phyloP scores from a whole-genome alignment of 2,113 vertebrate species.

The Serinus canaria region DNA sequence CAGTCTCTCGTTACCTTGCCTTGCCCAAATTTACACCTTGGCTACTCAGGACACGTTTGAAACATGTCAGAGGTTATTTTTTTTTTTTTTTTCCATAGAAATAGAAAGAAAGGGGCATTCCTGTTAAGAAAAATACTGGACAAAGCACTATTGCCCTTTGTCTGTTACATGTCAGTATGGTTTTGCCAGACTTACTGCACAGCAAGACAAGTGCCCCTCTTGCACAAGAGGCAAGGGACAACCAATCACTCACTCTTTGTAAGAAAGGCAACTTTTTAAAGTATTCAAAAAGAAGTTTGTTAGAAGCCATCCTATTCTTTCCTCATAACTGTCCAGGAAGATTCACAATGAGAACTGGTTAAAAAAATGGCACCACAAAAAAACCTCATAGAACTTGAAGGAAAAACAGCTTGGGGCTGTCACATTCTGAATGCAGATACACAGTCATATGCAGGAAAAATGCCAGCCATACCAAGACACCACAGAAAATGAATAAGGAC shows the following conservation, averaged over 20 bases:
- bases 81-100: rapidly evolving
- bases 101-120: background rate
- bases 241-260: background rate
- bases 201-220: background rate
- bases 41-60: background rate
- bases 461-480: background rate
- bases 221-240: too few relatives aligned
- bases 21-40: background rate
- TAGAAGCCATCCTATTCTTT: background rate
- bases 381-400: background rate
- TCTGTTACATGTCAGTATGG: background rate
- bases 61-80: background rate
- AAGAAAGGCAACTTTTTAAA: background rate
- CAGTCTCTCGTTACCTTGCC: background rate
- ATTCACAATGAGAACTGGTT: background rate
- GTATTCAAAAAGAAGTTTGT: background rate
- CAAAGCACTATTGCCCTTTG: background rate
- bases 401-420: background rate
- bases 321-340: background rate
- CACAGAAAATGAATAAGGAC: background rate
- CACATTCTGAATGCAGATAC: background rate
- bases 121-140: background rate
- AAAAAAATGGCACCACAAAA: background rate
- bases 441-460: background rate
- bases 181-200: rapidly evolving